Evolutionary conservation across 1,140 invertebrate genomes (phyloP).

Genomic region (Glossosoma conforme): DNA sequence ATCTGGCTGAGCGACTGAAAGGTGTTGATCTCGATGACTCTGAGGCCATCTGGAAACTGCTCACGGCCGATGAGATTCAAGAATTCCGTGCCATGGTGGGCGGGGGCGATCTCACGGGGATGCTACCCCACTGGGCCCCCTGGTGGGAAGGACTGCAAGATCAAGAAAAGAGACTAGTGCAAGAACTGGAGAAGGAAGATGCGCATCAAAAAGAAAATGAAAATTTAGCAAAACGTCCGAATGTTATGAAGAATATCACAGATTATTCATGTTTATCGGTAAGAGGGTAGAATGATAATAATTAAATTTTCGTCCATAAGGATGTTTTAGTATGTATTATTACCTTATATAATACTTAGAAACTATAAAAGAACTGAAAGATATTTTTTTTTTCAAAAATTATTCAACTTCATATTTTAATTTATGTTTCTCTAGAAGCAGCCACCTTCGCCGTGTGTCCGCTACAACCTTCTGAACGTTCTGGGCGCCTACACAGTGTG

Average conservation of each 20-base stretch:
- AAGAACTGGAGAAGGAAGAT: slow-evolving; percentile 39
- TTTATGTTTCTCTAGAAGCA: slow-evolving; percentile 52
- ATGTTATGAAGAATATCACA: slow-evolving; percentile 44
- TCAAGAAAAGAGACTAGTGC: slow-evolving; percentile 52
- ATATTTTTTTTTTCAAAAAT: slow-evolving; percentile 12
- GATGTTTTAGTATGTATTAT: slow-evolving; percentile 3
- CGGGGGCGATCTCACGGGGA: slow-evolving; percentile 54
- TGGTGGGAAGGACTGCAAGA: slow-evolving; percentile 62
- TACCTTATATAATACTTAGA: slow-evolving; percentile 12
- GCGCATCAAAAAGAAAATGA: slow-evolving; percentile 31
- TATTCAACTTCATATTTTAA: slow-evolving; percentile 16
- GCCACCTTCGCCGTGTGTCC: slow-evolving; percentile 56
- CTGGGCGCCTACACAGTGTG: slow-evolving; percentile 61
- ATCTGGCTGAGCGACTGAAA: slow-evolving; percentile 57
- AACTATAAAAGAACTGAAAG: too few relatives aligned
- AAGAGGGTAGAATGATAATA: slow-evolving; percentile 32
- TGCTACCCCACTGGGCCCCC: slow-evolving; percentile 63
- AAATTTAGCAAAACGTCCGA: slow-evolving; percentile 42
- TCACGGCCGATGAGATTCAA: slow-evolving; percentile 62
- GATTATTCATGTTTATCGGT: slow-evolving; percentile 51
- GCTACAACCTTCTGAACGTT: slow-evolving; percentile 66
- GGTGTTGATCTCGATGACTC: slow-evolving; percentile 67
- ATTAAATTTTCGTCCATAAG: background rate
- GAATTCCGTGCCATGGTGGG: slow-evolving; percentile 65
- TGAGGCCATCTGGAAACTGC: slow-evolving; percentile 61